These are phyloP conservation scores for Sarcophaga rosellei DNA, from an alignment of 2,888 invertebrate genomes.

Conservation along the genomic window DNA sequence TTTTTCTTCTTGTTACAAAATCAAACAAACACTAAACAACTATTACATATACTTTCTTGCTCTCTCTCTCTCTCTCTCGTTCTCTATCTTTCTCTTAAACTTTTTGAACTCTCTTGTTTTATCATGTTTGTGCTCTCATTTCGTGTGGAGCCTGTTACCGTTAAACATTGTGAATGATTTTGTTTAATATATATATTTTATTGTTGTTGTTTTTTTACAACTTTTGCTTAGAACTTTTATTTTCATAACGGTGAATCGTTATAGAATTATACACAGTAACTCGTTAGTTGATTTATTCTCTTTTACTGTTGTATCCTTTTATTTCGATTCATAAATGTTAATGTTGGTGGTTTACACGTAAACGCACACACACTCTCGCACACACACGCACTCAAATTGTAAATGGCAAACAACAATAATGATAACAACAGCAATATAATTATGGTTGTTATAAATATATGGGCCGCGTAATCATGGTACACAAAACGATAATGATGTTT, in stretches of 20 bases:
- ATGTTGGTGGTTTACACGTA: constrained; percentile 19
- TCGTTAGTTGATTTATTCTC: constrained; percentile 36
- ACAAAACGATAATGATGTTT: constrained; percentile 18
- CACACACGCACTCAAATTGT: background rate
- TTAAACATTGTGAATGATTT: background rate
- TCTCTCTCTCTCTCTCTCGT: background rate
- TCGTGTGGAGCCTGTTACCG: background rate
- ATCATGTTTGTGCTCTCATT: constrained; percentile 16
- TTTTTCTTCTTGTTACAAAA: background rate
- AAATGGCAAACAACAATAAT: background rate
- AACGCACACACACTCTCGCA: background rate
- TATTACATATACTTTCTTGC: too few relatives aligned
- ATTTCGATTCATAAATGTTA: constrained; percentile 43
- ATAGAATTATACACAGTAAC: constrained; percentile 32
- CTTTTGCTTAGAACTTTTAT: constrained; percentile 32
- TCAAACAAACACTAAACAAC: constrained; percentile 14
- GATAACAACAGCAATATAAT: background rate
- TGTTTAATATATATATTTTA: background rate
- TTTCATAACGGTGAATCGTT: constrained; percentile 50
- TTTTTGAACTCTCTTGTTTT: constrained; percentile 14
- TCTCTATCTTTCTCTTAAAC: background rate
- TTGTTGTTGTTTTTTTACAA: background rate
- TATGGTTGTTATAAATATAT: constrained; percentile 22
- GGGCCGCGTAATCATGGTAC: constrained; percentile 3
- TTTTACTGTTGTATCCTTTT: constrained; percentile 1